phyloP scores from a whole-genome alignment of 2,888 invertebrate genomes.

The Cremastobaeus sp. region DNA sequence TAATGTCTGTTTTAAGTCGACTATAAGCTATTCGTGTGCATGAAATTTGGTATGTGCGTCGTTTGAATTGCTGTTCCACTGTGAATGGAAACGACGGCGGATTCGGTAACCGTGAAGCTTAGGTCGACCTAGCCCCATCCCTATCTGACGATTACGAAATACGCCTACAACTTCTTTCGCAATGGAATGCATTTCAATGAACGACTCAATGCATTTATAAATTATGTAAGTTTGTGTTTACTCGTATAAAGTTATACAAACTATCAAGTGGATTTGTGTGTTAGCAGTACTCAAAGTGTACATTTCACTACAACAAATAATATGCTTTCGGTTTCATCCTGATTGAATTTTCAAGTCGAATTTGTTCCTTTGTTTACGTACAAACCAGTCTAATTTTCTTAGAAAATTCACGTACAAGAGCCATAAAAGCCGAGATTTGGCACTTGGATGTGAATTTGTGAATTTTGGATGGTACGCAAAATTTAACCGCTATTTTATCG shows the following conservation, averaged over 20 bases:
- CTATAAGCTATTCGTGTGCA: too few species aligned
- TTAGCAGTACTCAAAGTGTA: slow-evolving; percentile 11
- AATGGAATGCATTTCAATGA: not conserved
- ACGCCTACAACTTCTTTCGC: not conserved
- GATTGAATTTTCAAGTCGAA: too few species aligned
- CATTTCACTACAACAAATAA: too few species aligned
- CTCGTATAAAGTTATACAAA: slow-evolving; percentile 1
- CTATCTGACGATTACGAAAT: slow-evolving; percentile 19
- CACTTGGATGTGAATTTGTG: slow-evolving; percentile 36
- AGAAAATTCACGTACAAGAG: slow-evolving; percentile 25
- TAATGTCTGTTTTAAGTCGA: not conserved
- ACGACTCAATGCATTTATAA: slow-evolving; percentile 7
- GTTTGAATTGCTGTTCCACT: not conserved
- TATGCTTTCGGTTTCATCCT: too few species aligned
- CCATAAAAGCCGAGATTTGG: slow-evolving; percentile 53
- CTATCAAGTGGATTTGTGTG: slow-evolving; percentile 4
- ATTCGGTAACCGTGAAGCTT: slow-evolving; percentile 19
- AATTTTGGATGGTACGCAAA: not conserved
- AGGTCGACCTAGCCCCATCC: slow-evolving; percentile 54
- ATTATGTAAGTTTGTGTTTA: slow-evolving; percentile 5
- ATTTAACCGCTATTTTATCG: too few species aligned
- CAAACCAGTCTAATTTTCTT: not conserved
- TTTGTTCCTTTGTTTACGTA: not conserved
- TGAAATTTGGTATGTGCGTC: too few species aligned
- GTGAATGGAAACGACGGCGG: not conserved